These are phyloP conservation scores for Pygoscelis antarcticus DNA, from an alignment of 2,113 vertebrate species.

Conservation along the genomic window DNA sequence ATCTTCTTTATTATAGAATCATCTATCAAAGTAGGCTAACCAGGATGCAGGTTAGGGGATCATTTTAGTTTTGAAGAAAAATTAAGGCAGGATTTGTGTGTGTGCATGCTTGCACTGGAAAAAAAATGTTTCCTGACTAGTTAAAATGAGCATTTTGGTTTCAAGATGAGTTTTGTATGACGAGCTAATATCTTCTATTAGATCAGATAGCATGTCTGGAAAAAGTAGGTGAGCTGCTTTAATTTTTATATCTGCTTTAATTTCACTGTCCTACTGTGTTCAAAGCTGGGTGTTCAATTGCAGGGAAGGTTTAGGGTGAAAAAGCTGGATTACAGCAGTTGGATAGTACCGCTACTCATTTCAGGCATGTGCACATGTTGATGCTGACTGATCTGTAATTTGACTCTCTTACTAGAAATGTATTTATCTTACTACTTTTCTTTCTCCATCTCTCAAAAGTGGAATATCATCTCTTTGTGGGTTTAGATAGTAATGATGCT, in stretches of 20 bases:
- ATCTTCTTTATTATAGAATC: not conserved
- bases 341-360: not conserved
- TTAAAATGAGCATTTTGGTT: not conserved
- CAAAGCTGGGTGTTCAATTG: not conserved
- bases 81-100: not conserved
- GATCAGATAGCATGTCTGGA: not conserved
- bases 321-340: not conserved
- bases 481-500: not conserved
- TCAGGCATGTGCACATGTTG: not conserved
- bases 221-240: not conserved
- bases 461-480: not conserved
- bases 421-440: not conserved
- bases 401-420: not conserved
- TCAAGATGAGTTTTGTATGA: not conserved
- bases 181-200: not conserved
- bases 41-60: not conserved
- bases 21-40: not conserved
- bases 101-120: fast-evolving
- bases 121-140: not conserved
- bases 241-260: not conserved
- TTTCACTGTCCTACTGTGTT: not conserved
- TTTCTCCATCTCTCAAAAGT: not conserved
- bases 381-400: not conserved
- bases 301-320: not conserved
- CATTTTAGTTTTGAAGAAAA: not conserved